Conservation (phyloP, 2,888 invertebrate genomes). For the Sphaerophoria taeniata region DNA sequence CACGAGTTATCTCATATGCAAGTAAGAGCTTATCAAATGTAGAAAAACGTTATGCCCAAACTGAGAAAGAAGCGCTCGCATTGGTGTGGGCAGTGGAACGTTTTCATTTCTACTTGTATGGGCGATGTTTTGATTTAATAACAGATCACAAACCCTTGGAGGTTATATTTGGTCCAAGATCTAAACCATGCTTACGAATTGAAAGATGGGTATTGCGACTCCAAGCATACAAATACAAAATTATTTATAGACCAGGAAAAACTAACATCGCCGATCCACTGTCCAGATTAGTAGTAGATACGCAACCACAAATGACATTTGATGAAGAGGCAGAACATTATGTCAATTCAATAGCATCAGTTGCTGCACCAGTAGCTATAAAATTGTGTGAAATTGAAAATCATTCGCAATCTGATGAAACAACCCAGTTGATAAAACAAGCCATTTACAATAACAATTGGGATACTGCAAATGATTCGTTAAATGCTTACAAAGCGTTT, state of each 20-base stretch:
- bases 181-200: no score
- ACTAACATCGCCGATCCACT: not conserved
- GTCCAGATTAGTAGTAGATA: not conserved
- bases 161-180: no score
- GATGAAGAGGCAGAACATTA: no score
- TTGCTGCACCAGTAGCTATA: not conserved
- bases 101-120: no score
- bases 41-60: not conserved
- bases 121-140: no score
- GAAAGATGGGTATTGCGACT: not conserved
- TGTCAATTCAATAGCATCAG: no score
- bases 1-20: not conserved
- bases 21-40: not conserved
- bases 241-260: not conserved
- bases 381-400: not conserved
- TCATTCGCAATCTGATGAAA: no score
- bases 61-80: slow-evolving; percentile 61
- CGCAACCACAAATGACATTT: no score
- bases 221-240: not conserved
- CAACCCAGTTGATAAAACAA: no score
- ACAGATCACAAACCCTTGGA: no score
- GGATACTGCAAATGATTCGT: not conserved
- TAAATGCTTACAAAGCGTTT: not conserved
- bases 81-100: no score
- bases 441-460: no score